Base-by-base conservation (phyloP, 2,113 vertebrate genomes). In the Rhinichthys klamathensis region DNA sequence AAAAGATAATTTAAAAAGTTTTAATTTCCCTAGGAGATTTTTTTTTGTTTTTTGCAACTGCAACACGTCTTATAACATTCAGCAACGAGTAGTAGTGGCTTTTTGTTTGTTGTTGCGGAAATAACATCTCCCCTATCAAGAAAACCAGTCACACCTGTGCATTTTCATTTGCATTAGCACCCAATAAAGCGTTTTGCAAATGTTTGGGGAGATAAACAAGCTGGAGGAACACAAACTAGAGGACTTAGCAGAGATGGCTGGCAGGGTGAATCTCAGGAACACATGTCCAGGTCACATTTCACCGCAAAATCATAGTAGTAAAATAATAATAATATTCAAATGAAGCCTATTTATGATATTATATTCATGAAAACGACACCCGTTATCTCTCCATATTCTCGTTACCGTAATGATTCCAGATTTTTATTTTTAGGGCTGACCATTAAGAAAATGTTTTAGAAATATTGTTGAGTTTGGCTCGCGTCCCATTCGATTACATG, bases 111-210 rank as follows among this genome's bases (percentile, higher is more conserved):
- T 73, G 27, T 12, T 15, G 21, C 6, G n/a, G 76, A 23, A 70
- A 80, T 80, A 63, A 49, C 30, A 11, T 80, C 54, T 63, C 27
- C 6, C 41, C 27, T 38, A 6, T 65, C 23, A 54, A 41, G 79
- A 21, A 80, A 80, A 81, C 27, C 61, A 51, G 61, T 67, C 61
- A 51, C 79, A 81, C 60, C n/a, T 81, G 58, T 49, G 5, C 44
- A 51, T 69, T 51, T 80, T 30, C 2, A 81, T 65, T 65, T 49
- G n/a, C 60, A 80, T 44, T 80, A 13, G 25, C 16, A 23, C 11
- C n/a, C 41, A 65, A 23, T 54, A 54, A 18, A 61, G 27, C 30
- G n/a, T 60, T 65, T 80, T 7, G 6, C 8, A 25, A 76, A 76
- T 18, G 38, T 9, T 21, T 15, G 0, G 60, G 30, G 58, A 80